Base-by-base conservation (phyloP, 2,113 vertebrate species). In the Alectura lathami region DNA sequence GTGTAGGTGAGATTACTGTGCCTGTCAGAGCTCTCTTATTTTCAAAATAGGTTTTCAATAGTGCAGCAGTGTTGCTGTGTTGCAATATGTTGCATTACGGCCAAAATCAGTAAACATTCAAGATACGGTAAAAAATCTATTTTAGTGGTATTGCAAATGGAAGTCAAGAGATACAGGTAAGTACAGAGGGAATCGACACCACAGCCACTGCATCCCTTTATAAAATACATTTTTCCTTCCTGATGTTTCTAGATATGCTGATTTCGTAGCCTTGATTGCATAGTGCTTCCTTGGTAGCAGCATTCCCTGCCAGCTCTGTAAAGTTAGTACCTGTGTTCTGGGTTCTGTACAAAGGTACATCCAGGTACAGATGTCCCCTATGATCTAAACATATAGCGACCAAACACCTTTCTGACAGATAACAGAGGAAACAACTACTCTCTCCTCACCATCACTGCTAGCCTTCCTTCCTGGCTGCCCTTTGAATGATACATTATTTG, bases 381-480 rank as follows among this genome's bases (percentile, higher is more conserved):
- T 48, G 32, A 80, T 86, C 59, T 70, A 93, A 94, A 91, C 92
- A 80, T 74, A 77, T 69, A 88, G 42, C 50, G 86, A 43, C 45
- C 14, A 38, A 87, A 60, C 63, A 89, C 50, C 56, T 79, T 94
- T 85, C 70, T 94, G 84, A 95, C 89, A 80, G 82, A 14, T 74
- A 83, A 77, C 59, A 74, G 75, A n/a, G 79, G 91, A 93, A 80
- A 54, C 91, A 92, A 86, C 94, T 94, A 86, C 76, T 88, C 54
- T 48, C 75, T 70, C 79, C 83, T 82, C 54, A 89, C 51, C 36
- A 36, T 86, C 57, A 45, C 77, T 66, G 86, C 67, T 75, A 82
- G 26, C 79, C 85, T 88, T 59, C 79, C 43, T 90, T 70, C 83
- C 45, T 92, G 84, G 45, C 36, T 87, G 23, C 42, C 42, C 84